Evolutionary conservation across 2,113 vertebrate genomes (phyloP), one percentile per base, ranked within the genome.

Genomic region (Opisthocomus hoazin): DNA sequence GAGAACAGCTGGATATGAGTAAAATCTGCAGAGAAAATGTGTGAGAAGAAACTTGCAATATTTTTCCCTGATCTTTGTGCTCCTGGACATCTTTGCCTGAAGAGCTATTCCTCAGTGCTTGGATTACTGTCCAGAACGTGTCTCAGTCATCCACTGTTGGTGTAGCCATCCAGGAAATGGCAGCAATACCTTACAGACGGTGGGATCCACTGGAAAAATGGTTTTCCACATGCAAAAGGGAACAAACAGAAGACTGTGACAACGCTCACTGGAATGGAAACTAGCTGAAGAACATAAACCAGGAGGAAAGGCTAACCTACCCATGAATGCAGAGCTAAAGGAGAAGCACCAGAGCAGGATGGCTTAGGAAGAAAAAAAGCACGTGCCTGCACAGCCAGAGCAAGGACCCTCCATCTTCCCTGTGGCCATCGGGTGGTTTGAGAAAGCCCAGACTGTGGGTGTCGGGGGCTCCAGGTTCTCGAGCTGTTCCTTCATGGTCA

Each of bases 391-490:
- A 45, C 9, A 39, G 46, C 3, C 15, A 57, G 73, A 82, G 37
- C 11, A 34, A 20, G 27, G 3, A 61, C 3, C 7, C 24, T 60
- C 37, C 3, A 0, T 37, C 50, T 69, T 70, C 41, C 15, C 26
- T 43, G 30, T 11, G 0, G 0, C 19, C 39, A 30, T 53, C 7
- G 8, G 13, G n/a, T 14, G n/a, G 43, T 34, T 60, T 76, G n/a
- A 70, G 34, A 27, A 85, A 27, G 41, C 15, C 51, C 56, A 75
- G 41, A 5, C 9, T 15, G 6, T 27, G 34, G 12, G 22, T 19
- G 10, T 2, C 56, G 34, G 21, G 37, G 34, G 1, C 23, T 58
- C 43, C 27, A 14, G 56, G 22, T 26, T 15, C n/a, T 77, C 45
- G 51, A 48, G 87, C 24, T 11, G 32, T 26, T 23, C 21, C 32